Evolutionary conservation across 2,888 invertebrate genomes (phyloP).

Genomic region (Ophioninae sp.): DNA sequence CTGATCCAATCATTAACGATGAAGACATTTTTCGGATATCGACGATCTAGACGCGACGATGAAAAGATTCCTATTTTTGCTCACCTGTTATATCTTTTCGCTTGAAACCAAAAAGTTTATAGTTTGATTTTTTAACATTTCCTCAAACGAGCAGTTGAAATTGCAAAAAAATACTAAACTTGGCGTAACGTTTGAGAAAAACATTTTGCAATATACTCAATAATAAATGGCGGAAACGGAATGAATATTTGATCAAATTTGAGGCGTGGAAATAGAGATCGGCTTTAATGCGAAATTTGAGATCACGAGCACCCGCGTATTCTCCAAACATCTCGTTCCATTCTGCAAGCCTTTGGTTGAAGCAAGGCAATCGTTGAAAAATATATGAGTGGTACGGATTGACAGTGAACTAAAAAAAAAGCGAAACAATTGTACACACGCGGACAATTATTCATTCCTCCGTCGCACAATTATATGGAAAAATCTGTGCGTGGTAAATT

Average conservation of each 20-base stretch:
- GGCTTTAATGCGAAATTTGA: not conserved
- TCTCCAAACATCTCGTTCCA: not conserved
- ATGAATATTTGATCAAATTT: not conserved
- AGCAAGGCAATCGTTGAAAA: not conserved
- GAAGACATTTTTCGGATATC: not conserved
- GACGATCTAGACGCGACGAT: not conserved
- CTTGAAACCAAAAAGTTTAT: not conserved
- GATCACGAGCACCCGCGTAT: not conserved
- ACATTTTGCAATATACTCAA: not conserved
- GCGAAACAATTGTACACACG: not conserved
- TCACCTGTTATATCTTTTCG: not conserved
- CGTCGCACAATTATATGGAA: slow-evolving; percentile 51
- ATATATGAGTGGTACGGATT: not conserved
- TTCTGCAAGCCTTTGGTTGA: not conserved
- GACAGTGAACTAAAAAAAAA: slow-evolving; percentile 1
- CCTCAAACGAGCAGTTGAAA: not conserved
- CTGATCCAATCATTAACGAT: not conserved
- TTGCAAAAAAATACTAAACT: too few species aligned
- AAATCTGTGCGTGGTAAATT: slow-evolving; percentile 70
- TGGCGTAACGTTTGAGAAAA: not conserved
- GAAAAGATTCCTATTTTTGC: not conserved
- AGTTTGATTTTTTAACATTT: too few species aligned
- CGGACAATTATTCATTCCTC: not conserved
- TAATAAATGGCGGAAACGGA: not conserved
- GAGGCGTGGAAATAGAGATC: not conserved